A percentile compares a stretch with the other conserved stretches of the same genome.
Conservation (phyloP, 1,140 invertebrate genomes). For the Pomacea maculata region DNA sequence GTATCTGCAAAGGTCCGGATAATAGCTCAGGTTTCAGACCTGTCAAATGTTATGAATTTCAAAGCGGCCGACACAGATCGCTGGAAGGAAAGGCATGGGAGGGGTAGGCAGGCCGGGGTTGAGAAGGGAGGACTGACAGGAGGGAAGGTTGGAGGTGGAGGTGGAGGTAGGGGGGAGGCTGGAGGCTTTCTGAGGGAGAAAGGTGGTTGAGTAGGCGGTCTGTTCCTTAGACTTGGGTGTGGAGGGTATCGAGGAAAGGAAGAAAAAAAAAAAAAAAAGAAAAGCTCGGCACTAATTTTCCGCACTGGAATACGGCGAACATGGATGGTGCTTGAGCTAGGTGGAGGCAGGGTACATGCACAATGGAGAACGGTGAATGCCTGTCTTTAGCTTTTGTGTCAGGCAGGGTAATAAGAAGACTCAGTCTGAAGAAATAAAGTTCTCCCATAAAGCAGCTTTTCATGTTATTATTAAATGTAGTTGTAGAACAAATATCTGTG, state of each 20-base stretch:
- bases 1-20: slow-evolving; percentile 20
- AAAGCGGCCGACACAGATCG: slow-evolving; percentile 17
- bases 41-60: slow-evolving; percentile 29
- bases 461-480: no score
- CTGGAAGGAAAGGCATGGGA: slow-evolving; percentile 1
- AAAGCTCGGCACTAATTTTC: not conserved
- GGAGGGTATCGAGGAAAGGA: not conserved
- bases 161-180: not conserved
- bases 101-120: not conserved
- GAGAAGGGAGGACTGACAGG: not conserved
- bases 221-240: not conserved
- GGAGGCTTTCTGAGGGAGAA: not conserved
- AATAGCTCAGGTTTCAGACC: slow-evolving; percentile 27
- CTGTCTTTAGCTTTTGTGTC: no score
- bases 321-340: no score
- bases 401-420: no score
- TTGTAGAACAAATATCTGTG: no score
- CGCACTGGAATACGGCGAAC: not conserved
- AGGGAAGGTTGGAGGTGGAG: not conserved
- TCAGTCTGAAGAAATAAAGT: no score
- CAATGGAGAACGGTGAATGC: no score
- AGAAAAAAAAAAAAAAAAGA: not conserved
- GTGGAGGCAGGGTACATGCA: no score
- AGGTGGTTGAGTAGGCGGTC: not conserved
- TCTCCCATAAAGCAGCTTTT: no score